Percentiles rank a stretch among this genome's conserved stretches.
These are phyloP conservation scores for Polypterus bichir DNA, from an alignment of 2,113 vertebrate genomes.

Conservation along the genomic window DNA sequence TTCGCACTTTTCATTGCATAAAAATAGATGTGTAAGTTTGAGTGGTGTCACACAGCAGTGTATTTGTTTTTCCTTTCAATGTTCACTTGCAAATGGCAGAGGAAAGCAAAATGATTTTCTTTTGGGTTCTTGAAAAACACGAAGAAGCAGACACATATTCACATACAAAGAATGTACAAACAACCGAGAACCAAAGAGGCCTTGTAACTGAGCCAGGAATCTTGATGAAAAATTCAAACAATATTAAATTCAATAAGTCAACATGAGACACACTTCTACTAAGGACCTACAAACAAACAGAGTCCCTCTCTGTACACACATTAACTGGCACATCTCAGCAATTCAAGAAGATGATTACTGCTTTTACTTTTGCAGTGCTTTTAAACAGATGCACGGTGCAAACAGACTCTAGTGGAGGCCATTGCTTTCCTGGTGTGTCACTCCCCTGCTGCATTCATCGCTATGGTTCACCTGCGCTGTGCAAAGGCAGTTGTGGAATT, in stretches of 20 bases:
- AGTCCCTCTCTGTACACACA: conserved; percentile 79
- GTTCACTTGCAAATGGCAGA: too few species aligned
- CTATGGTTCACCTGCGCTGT: too few species aligned
- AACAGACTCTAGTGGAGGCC: conserved; percentile 17
- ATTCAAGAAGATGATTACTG: conserved; percentile 53
- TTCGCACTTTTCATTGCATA: too few species aligned
- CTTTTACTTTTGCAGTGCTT: conserved; percentile 53
- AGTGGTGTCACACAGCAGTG: too few species aligned
- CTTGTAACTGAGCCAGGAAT: conserved; percentile 53
- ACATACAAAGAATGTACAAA: conserved; percentile 60
- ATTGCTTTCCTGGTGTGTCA: conserved; percentile 20
- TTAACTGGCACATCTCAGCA: conserved; percentile 53
- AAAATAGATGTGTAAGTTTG: too few species aligned
- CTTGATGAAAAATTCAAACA: conserved; percentile 87
- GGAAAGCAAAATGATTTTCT: too few species aligned
- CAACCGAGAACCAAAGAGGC: conserved; percentile 49
- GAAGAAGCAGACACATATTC: conserved; percentile 11
- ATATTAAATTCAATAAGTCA: conserved; percentile 86
- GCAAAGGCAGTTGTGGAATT: too few species aligned
- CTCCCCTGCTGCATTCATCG: too few species aligned
- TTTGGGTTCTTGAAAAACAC: background rate
- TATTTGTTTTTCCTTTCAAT: too few species aligned
- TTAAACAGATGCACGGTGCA: conserved; percentile 42
- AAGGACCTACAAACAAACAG: conserved; percentile 88
- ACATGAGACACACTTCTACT: conserved; percentile 75